Evolutionary conservation across 2,113 vertebrate species (phyloP), one percentile per base, ranked within the genome.

Genomic region (Motacilla alba): DNA sequence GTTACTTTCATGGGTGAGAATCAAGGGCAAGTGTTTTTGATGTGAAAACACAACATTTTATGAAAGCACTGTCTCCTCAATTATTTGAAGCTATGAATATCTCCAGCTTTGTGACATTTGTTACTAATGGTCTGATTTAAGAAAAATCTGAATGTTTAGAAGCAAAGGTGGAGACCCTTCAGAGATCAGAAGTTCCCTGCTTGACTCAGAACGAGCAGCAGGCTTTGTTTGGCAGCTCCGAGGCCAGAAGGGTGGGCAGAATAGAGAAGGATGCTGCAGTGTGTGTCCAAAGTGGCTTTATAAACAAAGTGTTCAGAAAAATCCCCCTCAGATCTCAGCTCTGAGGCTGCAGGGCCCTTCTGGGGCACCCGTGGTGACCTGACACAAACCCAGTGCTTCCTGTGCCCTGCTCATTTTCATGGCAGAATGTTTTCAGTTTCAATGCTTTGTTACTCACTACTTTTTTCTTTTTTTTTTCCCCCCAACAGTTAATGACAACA

Each of bases 401-500:
- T 6, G 8, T 68, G 47, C 77, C 50, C 6, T 1, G 8, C 10
- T 59, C 6, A 17, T 3, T n/a, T 63, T 19, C 47, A 0, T 15
- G 28, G 63, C 66, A 66, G 2, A n/a, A 6, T 18, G 8, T 12
- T 83, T 67, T 2, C 22, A 10, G 2, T 47, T 80, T 16, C 20
- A 95, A 79, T 68, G 28, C 79, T 86, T 75, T 50, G 33, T 83
- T 63, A 46, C 49, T 87, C n/a, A 95, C 19, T 22, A 1, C 6
- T 69, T 15, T 63, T 41, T 76, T 91, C 31, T 64, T 77, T 69
- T 89, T 76, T 95, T 33, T 35, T 35, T 35, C 35, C 7, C 50
- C 20, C 84, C 81, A 18, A 96, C 97, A 99, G 99, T 99, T 97
- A 99, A 99, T 26, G 99, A 99, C 99, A 99, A 99, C 98, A 99